Conservation (phyloP, 1,140 invertebrate species). For the Chironomus striatipennis region DNA sequence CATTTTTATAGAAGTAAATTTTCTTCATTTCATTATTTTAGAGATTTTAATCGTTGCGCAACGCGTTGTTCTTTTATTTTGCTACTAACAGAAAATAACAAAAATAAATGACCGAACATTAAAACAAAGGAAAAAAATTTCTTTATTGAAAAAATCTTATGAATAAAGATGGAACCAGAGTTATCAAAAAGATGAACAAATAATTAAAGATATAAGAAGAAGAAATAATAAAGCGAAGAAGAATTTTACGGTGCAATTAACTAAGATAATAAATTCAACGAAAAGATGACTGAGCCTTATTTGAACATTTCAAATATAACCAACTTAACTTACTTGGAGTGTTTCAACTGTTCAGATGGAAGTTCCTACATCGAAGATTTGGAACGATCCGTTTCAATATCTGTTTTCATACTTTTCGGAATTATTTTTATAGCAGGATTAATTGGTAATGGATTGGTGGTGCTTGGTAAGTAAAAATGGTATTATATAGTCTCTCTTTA, state of each 20-base stretch:
- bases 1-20: too few relatives aligned
- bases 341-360: slow-evolving; percentile 7
- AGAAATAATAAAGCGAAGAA: background rate
- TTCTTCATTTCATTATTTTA: too few relatives aligned
- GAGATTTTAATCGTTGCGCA: too few relatives aligned
- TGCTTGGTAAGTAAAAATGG: slow-evolving; percentile 45
- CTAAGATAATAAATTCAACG: slow-evolving; percentile 1
- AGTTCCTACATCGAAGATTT: slow-evolving; percentile 28
- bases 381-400: slow-evolving; percentile 50
- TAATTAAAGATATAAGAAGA: background rate
- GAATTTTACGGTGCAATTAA: slow-evolving; percentile 19
- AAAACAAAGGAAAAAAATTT: too few relatives aligned
- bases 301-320: background rate
- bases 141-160: too few relatives aligned
- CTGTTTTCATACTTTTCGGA: slow-evolving; percentile 81
- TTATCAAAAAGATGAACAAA: too few relatives aligned
- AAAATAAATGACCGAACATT: too few relatives aligned
- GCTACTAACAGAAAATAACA: too few relatives aligned
- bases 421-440: slow-evolving; percentile 80
- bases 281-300: slow-evolving; percentile 11
- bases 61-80: too few relatives aligned
- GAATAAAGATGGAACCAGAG: too few relatives aligned
- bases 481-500: background rate
- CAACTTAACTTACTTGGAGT: background rate
- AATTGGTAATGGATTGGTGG: slow-evolving; percentile 79